phyloP scores from a whole-genome alignment of 2,888 invertebrate genomes.

The Agelastica alni region DNA sequence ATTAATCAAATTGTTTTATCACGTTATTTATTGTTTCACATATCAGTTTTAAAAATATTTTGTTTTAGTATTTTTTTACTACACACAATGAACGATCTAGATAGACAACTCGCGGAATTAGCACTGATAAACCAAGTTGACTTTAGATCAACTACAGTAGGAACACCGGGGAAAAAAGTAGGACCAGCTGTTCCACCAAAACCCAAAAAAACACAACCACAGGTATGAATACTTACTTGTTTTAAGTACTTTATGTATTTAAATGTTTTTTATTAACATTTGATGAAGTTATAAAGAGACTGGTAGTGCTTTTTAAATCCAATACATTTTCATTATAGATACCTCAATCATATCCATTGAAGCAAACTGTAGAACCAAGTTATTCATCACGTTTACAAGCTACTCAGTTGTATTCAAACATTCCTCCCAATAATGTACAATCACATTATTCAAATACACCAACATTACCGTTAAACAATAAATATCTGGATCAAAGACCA shows the following conservation, averaged over 20 bases:
- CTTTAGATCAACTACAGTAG: constrained; percentile 49
- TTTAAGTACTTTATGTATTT: too few species aligned
- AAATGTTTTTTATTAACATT: too few species aligned
- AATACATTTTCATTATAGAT: too few species aligned
- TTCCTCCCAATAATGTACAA: constrained; percentile 52
- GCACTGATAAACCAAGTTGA: constrained; percentile 63
- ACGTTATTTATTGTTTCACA: constrained; percentile 14
- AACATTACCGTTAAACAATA: constrained; percentile 38
- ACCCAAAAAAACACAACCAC: constrained; percentile 68
- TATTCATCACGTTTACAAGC: constrained; percentile 71
- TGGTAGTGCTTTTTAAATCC: too few species aligned
- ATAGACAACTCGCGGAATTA: constrained; percentile 72
- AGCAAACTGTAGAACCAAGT: constrained; percentile 72
- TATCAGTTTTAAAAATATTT: neutral
- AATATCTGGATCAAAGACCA: constrained; percentile 32
- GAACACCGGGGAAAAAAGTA: constrained; percentile 62
- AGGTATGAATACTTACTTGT: too few species aligned
- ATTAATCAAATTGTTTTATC: constrained; percentile 25
- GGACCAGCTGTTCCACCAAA: constrained; percentile 83
- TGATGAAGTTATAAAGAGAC: too few species aligned
- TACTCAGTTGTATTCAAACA: constrained; percentile 57
- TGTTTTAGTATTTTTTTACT: neutral
- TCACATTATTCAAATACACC: constrained; percentile 49
- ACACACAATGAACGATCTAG: constrained; percentile 64
- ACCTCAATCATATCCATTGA: constrained; percentile 75